Base-by-base conservation (phyloP, 2,797 vertebrate genomes). In the Enteromius unitaeniatus region DNA sequence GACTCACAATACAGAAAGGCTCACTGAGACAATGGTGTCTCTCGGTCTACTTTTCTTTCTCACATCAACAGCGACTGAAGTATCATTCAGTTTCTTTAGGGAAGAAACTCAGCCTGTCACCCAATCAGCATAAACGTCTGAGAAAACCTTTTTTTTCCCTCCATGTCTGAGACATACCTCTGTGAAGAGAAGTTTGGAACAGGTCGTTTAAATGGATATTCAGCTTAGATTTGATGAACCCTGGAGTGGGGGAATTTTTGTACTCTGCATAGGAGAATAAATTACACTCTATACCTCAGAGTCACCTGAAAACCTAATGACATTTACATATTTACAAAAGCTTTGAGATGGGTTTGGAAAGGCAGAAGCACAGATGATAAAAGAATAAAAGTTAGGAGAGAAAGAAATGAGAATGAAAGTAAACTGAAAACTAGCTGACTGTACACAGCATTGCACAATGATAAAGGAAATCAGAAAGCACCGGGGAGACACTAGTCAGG, bases 331-430 rank as follows among this genome's bases (percentile, higher is more conserved):
- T 37, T 37, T 37, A 64, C 1, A 3, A 28, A 13, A 76, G 15
- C 74, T 62, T 17, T 21, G 55, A 60, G 42, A 40, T 31, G 8
- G 53, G 6, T 37, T 28, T 49, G 4, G 21, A 47, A 62, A 47
- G 13, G 26, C 70, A 31, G 21, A 79, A 51, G 42, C 40, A 34
- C 23, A 47, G 23, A 47, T 45, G 15, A 70, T n/a, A 9, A 70
- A 4, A 21, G 8, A 28, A 45, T 47, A 47, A 47, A 7, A 45
- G 67, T 67, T 7, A 67, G 3, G 9, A 70, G 34, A 21, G 49
- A 19, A 62, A 37, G 69, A 74, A 74, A 74, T 23, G 80, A 82
- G 42, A 64, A 51, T 37, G 69, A 64, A 74, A 74, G 21, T 23
- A 1, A 81, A 62, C 3, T n/a, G 23, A 15, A 11, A 19, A 23